Percentiles rank a stretch among this genome's conserved stretches.
Conservation (phyloP, 2,797 vertebrate genomes). For the Sciurus carolinensis region DNA sequence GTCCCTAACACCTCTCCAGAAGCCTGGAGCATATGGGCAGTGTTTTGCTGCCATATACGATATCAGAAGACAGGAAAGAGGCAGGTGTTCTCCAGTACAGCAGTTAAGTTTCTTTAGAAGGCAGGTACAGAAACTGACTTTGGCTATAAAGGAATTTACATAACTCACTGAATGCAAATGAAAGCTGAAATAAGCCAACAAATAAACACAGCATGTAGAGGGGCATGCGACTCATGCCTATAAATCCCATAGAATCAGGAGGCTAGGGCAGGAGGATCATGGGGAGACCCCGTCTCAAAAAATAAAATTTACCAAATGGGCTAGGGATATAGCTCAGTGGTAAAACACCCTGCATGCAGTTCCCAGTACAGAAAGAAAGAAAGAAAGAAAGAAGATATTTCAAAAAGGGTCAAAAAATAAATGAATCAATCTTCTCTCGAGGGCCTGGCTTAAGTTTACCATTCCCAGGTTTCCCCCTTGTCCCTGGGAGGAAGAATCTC, state of each 20-base stretch:
- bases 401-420: background rate
- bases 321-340: too few relatives aligned
- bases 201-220: background rate
- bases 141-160: background rate
- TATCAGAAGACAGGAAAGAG: background rate
- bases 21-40: background rate
- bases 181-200: constrained; percentile 19
- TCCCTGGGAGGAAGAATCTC: background rate
- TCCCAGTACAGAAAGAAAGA: too few relatives aligned
- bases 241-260: too few relatives aligned
- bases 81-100: background rate
- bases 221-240: too few relatives aligned
- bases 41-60: background rate
- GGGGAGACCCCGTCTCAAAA: too few relatives aligned
- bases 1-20: background rate
- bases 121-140: constrained; percentile 31
- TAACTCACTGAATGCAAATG: background rate
- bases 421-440: background rate
- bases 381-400: background rate
- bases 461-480: background rate
- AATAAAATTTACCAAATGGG: too few relatives aligned
- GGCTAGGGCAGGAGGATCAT: too few relatives aligned
- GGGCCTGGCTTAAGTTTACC: background rate
- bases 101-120: background rate
- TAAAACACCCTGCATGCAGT: too few relatives aligned